Base-by-base conservation (phyloP, 2,797 vertebrate species). In the Taeniopygia guttata region DNA sequence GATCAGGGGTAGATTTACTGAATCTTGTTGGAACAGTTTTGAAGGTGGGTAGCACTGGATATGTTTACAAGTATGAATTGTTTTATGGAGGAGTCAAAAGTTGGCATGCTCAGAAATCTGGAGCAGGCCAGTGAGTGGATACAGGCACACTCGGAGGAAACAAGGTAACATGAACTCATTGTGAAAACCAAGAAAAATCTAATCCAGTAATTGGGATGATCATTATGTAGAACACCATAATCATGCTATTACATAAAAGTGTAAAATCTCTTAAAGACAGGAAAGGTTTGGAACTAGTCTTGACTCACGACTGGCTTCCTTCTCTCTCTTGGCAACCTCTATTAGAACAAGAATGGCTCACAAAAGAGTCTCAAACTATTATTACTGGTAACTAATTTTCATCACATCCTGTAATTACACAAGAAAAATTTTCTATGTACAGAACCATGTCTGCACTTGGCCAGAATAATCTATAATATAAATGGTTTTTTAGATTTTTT, bases 81-180 rank as follows among this genome's bases (percentile, higher is more conserved):
- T 38, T 82, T 45, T 27, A 73, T 10, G 42, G 23, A 60, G 11
- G 8, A 59, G 49, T 30, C 56, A 13, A 43, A 63, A 63, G 9
- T 3, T 4, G 0, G 16, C 0, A 1, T 2, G 8, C 18, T 25
- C 16, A 68, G 27, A 78, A 10, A 58, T 56, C 5, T n/a, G 32
- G 25, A 87, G 19, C n/a, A 40, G n/a, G 17, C 7, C 42, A 55
- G 38, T 74, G 23, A 17, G n/a, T 4, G 3, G 26, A 46, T 32
- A 67, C 0, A 67, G 26, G 21, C n/a, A 43, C 29, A 59, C 10
- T 42, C 0, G 0, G n/a, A 87, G 22, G 9, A 30, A 69, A 30
- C 9, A 85, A 87, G 34, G 40, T 19, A 75, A 80, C 0, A 1
- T 5, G 4, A 79, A 78, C 66, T 7, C 17, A 62, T 21, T 43